These are phyloP conservation scores for Acleris emargana DNA, from an alignment of 2,888 invertebrate genomes.

Conservation along the genomic window DNA sequence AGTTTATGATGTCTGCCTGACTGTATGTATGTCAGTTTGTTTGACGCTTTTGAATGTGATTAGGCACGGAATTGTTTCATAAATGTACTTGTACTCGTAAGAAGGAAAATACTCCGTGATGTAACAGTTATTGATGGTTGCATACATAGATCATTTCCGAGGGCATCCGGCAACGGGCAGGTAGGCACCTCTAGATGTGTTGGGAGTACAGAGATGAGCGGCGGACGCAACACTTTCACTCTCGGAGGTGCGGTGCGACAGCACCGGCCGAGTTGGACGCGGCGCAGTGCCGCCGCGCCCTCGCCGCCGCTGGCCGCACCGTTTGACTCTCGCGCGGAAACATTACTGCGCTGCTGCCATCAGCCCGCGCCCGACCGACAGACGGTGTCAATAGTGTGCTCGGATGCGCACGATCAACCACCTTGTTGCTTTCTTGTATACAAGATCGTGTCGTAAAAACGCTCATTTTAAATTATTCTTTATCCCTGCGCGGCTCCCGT, in stretches of 20 bases:
- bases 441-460: conserved; percentile 66
- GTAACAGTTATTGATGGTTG: no score
- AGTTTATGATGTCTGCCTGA: no score
- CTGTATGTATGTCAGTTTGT: no score
- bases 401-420: conserved; percentile 61
- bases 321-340: conserved; percentile 46
- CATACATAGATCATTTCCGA: no score
- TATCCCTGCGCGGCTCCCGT: conserved; percentile 46
- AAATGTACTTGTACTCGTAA: no score
- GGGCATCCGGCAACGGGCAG: neutral
- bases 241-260: conserved; percentile 60
- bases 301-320: conserved; percentile 70
- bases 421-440: conserved; percentile 64
- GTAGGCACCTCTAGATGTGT: conserved; percentile 58
- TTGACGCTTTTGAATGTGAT: no score
- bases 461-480: conserved; percentile 60
- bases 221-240: conserved; percentile 79
- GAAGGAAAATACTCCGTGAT: no score
- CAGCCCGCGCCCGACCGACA: conserved; percentile 56
- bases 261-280: conserved; percentile 51
- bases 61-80: no score
- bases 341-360: conserved; percentile 44
- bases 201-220: conserved; percentile 62
- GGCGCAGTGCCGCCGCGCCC: conserved; percentile 69
- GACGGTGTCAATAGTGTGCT: conserved; percentile 66